A percentile compares a stretch with the other conserved stretches of the same genome.
Conservation (phyloP, 2,888 invertebrate genomes). For the Caenorhabditis panamensis region DNA sequence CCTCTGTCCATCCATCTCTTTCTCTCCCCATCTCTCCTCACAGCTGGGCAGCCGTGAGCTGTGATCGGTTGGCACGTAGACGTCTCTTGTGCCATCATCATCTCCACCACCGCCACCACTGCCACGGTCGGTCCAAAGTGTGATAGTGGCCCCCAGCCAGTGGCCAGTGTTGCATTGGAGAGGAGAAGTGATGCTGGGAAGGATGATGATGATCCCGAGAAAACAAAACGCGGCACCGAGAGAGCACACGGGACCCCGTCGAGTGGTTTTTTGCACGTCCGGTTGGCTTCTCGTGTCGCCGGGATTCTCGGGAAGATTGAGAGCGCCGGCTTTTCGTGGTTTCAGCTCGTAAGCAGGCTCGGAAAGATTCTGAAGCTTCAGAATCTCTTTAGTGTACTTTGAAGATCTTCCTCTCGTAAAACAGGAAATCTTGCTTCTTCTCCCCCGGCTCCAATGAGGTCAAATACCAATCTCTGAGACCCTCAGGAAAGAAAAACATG, state of each 20-base stretch:
- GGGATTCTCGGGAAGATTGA: no score
- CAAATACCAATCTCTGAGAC: no score
- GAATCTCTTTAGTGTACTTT: no score
- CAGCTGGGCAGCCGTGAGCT: constrained; percentile 50
- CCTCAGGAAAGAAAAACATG: not conserved
- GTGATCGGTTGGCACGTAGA: constrained; percentile 52
- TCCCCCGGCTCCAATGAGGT: no score
- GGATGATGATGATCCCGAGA: constrained; percentile 12
- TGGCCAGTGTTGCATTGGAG: constrained; percentile 31
- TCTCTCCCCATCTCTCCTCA: constrained; percentile 9
- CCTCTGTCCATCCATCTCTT: constrained; percentile 3
- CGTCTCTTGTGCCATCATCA: constrained; percentile 9
- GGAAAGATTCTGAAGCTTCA: no score
- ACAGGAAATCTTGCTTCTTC: no score
- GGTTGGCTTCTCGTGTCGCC: not conserved
- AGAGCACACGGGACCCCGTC: not conserved
- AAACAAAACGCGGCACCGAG: not conserved
- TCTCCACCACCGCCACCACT: not conserved
- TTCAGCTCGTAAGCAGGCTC: no score
- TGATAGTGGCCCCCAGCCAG: constrained; percentile 44
- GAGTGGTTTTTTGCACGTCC: constrained; percentile 33
- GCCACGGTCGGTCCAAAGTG: constrained; percentile 26
- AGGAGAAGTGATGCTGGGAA: constrained; percentile 16
- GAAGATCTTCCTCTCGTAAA: no score
- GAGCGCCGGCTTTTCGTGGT: not conserved